Percentiles rank a stretch among this genome's conserved stretches.
Conservation (phyloP, 2,113 vertebrate species). For the Crypturellus undulatus region DNA sequence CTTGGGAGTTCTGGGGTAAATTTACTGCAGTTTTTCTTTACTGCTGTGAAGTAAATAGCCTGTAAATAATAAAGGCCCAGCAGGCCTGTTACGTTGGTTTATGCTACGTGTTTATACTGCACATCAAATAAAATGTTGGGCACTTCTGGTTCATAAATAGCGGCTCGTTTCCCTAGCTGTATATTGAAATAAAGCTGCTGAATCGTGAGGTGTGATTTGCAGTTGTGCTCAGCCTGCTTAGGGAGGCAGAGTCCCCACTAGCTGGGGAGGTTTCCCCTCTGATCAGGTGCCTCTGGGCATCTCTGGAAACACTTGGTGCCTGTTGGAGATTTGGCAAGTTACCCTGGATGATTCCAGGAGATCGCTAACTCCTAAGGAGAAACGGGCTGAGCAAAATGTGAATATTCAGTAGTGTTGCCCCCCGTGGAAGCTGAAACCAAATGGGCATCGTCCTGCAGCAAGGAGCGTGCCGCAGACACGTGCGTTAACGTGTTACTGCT, state of each 20-base stretch:
- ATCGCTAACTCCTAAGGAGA: not conserved
- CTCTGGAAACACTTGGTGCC: not conserved
- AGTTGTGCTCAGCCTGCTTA: not conserved
- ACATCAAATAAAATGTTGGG: not conserved
- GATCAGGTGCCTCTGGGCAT: not conserved
- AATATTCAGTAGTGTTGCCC: not conserved
- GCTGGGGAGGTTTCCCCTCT: not conserved
- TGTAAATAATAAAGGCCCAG: not conserved
- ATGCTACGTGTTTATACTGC: not conserved
- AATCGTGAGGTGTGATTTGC: not conserved
- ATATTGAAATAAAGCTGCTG: not conserved
- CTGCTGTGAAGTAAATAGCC: not conserved
- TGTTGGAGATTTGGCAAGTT: not conserved
- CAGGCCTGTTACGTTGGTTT: not conserved
- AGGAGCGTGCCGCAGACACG: constrained; percentile 31
- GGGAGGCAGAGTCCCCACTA: not conserved
- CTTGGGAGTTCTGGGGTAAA: not conserved
- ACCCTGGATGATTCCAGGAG: not conserved
- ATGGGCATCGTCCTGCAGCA: not conserved
- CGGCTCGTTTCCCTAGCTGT: not conserved
- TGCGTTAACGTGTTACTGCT: not conserved
- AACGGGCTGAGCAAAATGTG: not conserved
- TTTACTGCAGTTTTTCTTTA: not conserved
- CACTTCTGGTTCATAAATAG: not conserved
- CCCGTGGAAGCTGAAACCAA: not conserved